Base-by-base conservation (phyloP, 2,113 vertebrate genomes). In the Callaeas wilsoni region DNA sequence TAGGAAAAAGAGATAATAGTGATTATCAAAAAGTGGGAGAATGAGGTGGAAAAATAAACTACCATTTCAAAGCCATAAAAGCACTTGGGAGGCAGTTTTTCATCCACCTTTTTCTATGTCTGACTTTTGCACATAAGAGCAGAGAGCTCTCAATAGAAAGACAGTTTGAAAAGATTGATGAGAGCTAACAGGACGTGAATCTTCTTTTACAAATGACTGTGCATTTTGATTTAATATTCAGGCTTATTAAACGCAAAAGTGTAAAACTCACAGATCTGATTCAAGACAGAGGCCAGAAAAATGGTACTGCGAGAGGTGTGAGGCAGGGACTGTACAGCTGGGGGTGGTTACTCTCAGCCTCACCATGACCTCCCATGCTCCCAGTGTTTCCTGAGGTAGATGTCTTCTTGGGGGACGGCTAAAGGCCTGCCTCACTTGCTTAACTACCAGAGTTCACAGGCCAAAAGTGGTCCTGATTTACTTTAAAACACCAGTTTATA, bases 41-140 rank as follows among this genome's bases (percentile, higher is more conserved):
- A 96, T 62, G 90, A 90, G 39, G 46, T 78, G 7, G 92, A 83
- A 90, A 96, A 94, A 90, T 94, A 95, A 95, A 91, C 92, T 93
- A 44, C 35, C 64, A 84, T 96, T 95, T 97, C 94, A 96, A 96
- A 93, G 93, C 55, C 62, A 83, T 55, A 64, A 85, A 95, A 95
- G 92, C 75, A 85, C 85, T 87, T 81, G 86, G 94, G 91, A 90
- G 89, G 83, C 26, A 74, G 63, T 71, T 93, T 96, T 95, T 94
- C 70, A 95, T 93, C 68, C 63, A 55, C 26, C 44, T 96, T 93
- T 95, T 96, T 87, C 90, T 55, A 2, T 1, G 1, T 44, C 79
- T 90, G 85, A 79, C 67, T 84, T 94, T 52, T 91, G 49, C 56
- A 89, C 91, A 83, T 96, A 93, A 93, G 67, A 94, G 86, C 76